Conservation (phyloP, 2,888 invertebrate genomes). For the Vesta saturnalis region DNA sequence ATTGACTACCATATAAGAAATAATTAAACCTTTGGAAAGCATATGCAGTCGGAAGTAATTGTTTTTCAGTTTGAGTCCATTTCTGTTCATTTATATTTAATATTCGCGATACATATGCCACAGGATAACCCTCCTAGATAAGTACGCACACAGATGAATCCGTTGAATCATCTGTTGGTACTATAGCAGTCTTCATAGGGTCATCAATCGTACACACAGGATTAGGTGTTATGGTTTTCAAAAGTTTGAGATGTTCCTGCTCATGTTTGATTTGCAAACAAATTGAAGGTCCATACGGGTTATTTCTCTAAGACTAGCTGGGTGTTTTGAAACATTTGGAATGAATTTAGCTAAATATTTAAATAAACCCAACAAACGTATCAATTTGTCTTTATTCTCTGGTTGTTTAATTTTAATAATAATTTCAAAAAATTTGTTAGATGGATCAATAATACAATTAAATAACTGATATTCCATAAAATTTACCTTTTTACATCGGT, state of each 20-base stretch:
- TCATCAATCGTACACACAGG: too few species aligned
- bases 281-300: neutral
- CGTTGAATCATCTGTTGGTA: neutral
- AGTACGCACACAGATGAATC: neutral
- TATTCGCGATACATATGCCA: neutral
- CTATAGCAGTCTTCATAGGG: too few species aligned
- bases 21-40: constrained; percentile 47
- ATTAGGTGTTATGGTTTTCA: constrained; percentile 5
- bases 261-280: neutral
- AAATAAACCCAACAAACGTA: neutral
- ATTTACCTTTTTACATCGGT: too few species aligned
- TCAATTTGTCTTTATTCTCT: too few species aligned
- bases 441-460: too few species aligned
- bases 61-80: neutral
- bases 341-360: neutral
- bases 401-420: too few species aligned
- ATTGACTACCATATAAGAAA: constrained; percentile 47
- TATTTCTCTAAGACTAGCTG: neutral
- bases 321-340: neutral
- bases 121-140: neutral
- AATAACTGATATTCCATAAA: too few species aligned
- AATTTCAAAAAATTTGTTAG: too few species aligned
- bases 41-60: neutral
- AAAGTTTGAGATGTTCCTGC: too few species aligned
- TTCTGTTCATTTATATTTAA: neutral